Evolutionary conservation across 1,140 invertebrate genomes (phyloP).

Genomic region (Drosophila tani): DNA sequence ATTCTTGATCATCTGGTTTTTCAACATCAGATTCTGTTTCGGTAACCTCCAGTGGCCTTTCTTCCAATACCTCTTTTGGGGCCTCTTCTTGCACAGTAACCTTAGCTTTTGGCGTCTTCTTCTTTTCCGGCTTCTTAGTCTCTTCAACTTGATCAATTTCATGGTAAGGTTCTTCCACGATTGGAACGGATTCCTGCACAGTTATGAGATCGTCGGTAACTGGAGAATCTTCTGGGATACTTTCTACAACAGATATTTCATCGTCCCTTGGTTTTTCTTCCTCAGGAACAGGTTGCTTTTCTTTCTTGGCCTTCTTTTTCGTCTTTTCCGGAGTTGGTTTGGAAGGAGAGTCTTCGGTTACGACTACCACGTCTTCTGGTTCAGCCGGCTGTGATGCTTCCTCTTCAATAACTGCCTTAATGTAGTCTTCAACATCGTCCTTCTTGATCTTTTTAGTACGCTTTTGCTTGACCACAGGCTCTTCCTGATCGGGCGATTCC

Average conservation of each 20-base stretch:
- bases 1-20: conserved; percentile 32
- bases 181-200: conserved; percentile 25
- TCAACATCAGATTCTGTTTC: conserved; percentile 53
- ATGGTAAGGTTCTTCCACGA: conserved; percentile 25
- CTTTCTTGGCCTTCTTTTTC: conserved; percentile 44
- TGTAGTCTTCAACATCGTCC: conserved; percentile 69
- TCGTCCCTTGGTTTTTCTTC: conserved; percentile 12
- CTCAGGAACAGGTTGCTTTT: conserved; percentile 21
- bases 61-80: conserved; percentile 25
- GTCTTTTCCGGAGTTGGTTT: conserved; percentile 32
- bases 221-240: conserved; percentile 10
- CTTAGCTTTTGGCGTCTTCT: conserved; percentile 74
- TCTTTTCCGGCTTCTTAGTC: conserved; percentile 45
- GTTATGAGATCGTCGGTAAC: conserved; percentile 10
- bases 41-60: conserved; percentile 33
- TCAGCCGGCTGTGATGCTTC: conserved; percentile 55
- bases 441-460: conserved; percentile 72
- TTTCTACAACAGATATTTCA: conserved; percentile 38
- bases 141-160: conserved; percentile 19
- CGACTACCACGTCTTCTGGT: conserved; percentile 17
- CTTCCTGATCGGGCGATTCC: conserved; percentile 54
- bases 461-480: conserved; percentile 60
- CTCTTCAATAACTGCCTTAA: conserved; percentile 64
- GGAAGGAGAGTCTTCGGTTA: conserved; percentile 21
- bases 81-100: conserved; percentile 41